Conservation (phyloP, 2,888 invertebrate species). For the Polyommatus iphigenia region DNA sequence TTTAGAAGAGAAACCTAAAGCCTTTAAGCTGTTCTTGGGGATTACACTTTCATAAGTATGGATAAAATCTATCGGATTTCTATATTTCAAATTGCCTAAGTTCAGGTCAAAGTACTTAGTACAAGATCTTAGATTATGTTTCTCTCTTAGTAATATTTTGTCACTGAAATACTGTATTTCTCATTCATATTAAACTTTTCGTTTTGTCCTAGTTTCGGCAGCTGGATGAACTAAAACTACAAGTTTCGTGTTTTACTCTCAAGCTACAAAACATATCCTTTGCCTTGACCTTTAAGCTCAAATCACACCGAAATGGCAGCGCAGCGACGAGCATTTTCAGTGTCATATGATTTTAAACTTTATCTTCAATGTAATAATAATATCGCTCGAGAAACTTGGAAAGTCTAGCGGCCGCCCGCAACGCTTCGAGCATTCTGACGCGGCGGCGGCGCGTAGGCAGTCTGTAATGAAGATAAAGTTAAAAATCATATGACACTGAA, state of each 20-base stretch:
- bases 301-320: no score
- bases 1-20: not conserved
- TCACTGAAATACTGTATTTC: not conserved
- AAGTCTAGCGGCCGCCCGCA: no score
- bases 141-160: not conserved
- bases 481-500: no score
- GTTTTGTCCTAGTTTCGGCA: not conserved
- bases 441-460: no score
- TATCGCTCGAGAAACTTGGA: no score
- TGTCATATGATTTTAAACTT: no score
- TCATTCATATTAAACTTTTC: not conserved
- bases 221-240: not conserved
- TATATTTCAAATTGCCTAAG: not conserved
- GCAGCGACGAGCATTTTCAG: no score
- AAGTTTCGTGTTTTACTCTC: not conserved
- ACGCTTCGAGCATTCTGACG: no score
- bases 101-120: not conserved
- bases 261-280: no score
- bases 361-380: no score
- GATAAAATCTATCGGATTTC: not conserved
- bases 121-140: not conserved
- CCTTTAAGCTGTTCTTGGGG: not conserved
- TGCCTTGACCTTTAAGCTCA: no score
- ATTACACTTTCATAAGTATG: slow-evolving; percentile 8
- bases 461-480: no score